These are phyloP conservation scores for Cheilosia urbana DNA, from an alignment of 2,888 invertebrate species.

Conservation along the genomic window DNA sequence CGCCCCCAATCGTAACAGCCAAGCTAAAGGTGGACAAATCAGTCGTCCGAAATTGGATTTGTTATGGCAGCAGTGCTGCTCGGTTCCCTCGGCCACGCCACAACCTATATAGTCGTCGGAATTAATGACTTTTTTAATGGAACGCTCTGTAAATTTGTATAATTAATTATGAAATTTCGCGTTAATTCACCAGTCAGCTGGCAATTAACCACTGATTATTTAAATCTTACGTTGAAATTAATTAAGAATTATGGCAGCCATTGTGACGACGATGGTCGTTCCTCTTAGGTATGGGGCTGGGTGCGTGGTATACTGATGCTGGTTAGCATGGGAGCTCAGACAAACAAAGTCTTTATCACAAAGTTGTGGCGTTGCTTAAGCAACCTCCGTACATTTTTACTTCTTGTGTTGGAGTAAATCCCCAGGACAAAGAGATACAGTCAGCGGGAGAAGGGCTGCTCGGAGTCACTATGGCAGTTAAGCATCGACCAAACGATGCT, in stretches of 20 bases:
- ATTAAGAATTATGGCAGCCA: constrained; percentile 67
- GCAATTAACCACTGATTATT: constrained; percentile 75
- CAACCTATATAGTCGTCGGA: constrained; percentile 15
- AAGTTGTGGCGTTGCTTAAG: constrained; percentile 35
- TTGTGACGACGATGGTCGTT: constrained; percentile 46
- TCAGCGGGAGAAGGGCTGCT: not conserved
- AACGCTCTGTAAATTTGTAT: constrained; percentile 70
- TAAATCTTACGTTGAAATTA: constrained; percentile 69
- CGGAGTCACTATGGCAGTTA: constrained; percentile 16
- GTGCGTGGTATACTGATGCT: constrained; percentile 2
- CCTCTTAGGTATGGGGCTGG: constrained; percentile 9
- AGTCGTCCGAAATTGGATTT: constrained; percentile 37
- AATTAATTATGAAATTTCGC: constrained; percentile 74
- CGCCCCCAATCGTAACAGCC: constrained; percentile 52
- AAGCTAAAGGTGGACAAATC: constrained; percentile 67
- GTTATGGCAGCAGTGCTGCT: constrained; percentile 22
- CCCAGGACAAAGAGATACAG: constrained; percentile 18
- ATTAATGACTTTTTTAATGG: constrained; percentile 63
- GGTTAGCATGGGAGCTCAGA: constrained; percentile 4
- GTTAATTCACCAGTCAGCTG: constrained; percentile 69
- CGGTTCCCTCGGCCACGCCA: constrained; percentile 1
- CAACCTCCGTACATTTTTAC: constrained; percentile 27
- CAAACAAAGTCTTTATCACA: constrained; percentile 48
- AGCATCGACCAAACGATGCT: constrained; percentile 30
- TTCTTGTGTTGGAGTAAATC: constrained; percentile 31